A percentile compares a stretch with the other conserved stretches of the same genome.
Conservation (phyloP, 1,140 invertebrate genomes). For the Drosophila saltans region DNA sequence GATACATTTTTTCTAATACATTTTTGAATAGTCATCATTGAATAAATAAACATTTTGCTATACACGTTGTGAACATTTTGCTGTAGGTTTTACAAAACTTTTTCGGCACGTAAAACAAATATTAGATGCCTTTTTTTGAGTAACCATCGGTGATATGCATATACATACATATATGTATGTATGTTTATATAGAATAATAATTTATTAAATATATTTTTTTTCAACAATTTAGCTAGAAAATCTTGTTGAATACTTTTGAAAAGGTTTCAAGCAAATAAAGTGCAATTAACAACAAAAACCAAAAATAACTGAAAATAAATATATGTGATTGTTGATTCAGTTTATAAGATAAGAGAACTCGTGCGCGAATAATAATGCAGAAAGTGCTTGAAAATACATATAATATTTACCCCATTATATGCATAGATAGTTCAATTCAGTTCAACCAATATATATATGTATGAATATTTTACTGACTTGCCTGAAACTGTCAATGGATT, state of each 20-base stretch:
- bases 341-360: no score
- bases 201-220: no score
- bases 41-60: conserved; percentile 40
- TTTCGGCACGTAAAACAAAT: conserved; percentile 14
- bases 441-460: no score
- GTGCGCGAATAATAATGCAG: no score
- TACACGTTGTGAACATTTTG: conserved; percentile 33
- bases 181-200: neutral
- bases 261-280: neutral
- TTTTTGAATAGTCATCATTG: conserved; percentile 38
- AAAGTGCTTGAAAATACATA: no score
- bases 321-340: no score
- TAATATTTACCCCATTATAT: no score
- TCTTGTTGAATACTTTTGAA: neutral
- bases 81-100: neutral
- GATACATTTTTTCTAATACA: neutral
- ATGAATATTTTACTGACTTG: no score
- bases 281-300: neutral
- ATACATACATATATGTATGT: no score
- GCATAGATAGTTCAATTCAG: no score
- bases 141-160: neutral
- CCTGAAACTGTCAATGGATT: no score
- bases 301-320: neutral
- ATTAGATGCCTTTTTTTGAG: conserved; percentile 39
- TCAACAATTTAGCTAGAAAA: conserved; percentile 15